phyloP scores from a whole-genome alignment of 2,113 vertebrate genomes.

The Hippocampus abdominalis region DNA sequence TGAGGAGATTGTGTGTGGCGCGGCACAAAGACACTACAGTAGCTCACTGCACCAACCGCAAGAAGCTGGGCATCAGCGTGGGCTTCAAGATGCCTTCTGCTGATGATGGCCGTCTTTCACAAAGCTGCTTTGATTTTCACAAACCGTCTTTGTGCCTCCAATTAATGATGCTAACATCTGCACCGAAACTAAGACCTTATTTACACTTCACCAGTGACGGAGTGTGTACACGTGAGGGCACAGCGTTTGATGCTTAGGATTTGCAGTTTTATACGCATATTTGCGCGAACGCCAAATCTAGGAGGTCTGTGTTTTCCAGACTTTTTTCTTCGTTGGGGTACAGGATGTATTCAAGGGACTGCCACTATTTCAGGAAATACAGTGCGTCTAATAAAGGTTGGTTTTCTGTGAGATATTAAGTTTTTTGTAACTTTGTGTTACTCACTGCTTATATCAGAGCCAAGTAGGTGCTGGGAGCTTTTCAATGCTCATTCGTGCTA shows the following conservation, averaged over 20 bases:
- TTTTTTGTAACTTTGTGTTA: not conserved
- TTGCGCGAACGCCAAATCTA: too few species aligned
- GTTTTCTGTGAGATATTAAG: not conserved
- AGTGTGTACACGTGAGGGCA: too few species aligned
- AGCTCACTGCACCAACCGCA: not conserved
- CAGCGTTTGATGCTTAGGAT: too few species aligned
- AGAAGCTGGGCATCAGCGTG: constrained; percentile 12
- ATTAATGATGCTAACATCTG: not conserved
- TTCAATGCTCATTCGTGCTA: not conserved
- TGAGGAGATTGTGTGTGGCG: constrained; percentile 7
- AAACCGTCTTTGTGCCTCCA: not conserved
- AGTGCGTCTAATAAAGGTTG: not conserved
- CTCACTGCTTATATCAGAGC: too few species aligned
- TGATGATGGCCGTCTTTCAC: constrained; percentile 9
- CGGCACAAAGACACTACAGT: constrained; percentile 12
- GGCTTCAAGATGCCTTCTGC: not conserved
- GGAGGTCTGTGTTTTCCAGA: not conserved
- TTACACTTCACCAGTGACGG: not conserved
- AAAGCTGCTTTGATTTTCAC: not conserved
- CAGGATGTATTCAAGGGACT: not conserved
- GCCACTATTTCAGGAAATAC: not conserved
- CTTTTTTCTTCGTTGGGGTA: not conserved
- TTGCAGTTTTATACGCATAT: too few species aligned
- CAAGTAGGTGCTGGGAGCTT: not conserved
- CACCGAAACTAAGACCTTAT: not conserved